Base-by-base conservation (phyloP, 1,140 invertebrate genomes). In the Anoplophora glabripennis region DNA sequence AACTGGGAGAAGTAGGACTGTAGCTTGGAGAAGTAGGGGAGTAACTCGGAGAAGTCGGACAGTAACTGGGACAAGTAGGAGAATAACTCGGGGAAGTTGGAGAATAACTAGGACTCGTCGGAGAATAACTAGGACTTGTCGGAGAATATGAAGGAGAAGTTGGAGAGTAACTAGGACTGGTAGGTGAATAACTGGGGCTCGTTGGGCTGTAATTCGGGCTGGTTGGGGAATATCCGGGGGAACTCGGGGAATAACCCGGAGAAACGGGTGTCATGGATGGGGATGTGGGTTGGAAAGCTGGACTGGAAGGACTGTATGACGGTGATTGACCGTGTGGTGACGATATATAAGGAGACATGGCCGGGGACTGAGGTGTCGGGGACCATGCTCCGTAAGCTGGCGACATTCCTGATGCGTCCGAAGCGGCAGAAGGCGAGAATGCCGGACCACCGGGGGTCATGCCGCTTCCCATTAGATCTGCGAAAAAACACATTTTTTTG, bases 361-460 rank as follows among this genome's bases (percentile, higher is more conserved):
- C 90, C 0, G 92, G 91, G 58, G 86, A 86, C 61, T 89, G 89
- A 5, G 88, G 88, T 73, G 87, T 88, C 66, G 90, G 88, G n/a
- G 92, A 93, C 76, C 89, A 92, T 46, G 68, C 66, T 28, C 69
- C 70, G 68, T 89, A 90, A 0, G 86, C 88, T 7, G 93, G 93
- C 3, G 92, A 95, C 69, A 94, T 81, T 1, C 93, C 92, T n/a
- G 90, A 92, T 0, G 92, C 90, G 74, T 95, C 93, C 7, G 90
- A 93, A 8, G 91, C 87, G 0, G 89, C 89, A 0, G 92, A 94
- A 4, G 97, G 97, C 12, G 97, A 99, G 77, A 99, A 99, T 21
- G 93, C 93, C 2, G 95, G 93, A 15, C 89, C 93, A 45, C 93
- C 93, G 0, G 96, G 95, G 7, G 96, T 98, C 93, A 98, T 98